Evolutionary conservation across 2,113 vertebrate species (phyloP), one percentile per base, ranked within the genome.

Genomic region (Misgurnus anguillicaudatus): DNA sequence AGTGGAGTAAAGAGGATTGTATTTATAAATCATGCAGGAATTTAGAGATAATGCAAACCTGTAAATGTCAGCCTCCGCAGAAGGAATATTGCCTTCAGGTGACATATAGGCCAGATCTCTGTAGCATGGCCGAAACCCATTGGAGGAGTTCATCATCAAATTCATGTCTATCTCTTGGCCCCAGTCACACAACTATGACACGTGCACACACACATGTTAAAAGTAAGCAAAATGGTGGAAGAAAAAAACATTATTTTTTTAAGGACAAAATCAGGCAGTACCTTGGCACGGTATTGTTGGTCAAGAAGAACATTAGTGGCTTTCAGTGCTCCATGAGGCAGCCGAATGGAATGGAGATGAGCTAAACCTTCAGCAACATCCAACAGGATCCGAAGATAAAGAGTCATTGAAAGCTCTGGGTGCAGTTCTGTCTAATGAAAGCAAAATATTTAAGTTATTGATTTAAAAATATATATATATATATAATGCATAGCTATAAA

Each of bases 231-330:
- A 47, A 7, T 45, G 7, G 6, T 41, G 17, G 13, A n/a, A 17
- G 16, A 80, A 10, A 6, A 8, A 11, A 24, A 13, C 42, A 45
- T 19, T 60, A 39, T 47, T 21, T 53, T 38, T 58, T 41, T 55
- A n/a, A 4, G 8, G 31, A 16, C 48, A 39, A n/a, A 0, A 1
- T 4, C 8, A 24, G 9, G 17, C 6, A 47, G 4, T 79, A 94
- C 93, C 91, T 93, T 94, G 16, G 91, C 92, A 65, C 85, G 85
- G 85, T 87, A 91, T 5, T 89, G 85, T 0, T 0, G 71, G 80
- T 93, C 92, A 48, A 93, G 63, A 19, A 93, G 87, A 31, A 94
- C 87, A 0, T 93, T 93, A 71, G 89, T 89, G 21, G 92, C 87
- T 82, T 91, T 93, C 41, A 94, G 86, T 19, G 84, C 81, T 67